Evolutionary conservation across 1,140 invertebrate species (phyloP), one percentile per base, ranked within the genome.

Genomic region (Sitodiplosis mosellana): DNA sequence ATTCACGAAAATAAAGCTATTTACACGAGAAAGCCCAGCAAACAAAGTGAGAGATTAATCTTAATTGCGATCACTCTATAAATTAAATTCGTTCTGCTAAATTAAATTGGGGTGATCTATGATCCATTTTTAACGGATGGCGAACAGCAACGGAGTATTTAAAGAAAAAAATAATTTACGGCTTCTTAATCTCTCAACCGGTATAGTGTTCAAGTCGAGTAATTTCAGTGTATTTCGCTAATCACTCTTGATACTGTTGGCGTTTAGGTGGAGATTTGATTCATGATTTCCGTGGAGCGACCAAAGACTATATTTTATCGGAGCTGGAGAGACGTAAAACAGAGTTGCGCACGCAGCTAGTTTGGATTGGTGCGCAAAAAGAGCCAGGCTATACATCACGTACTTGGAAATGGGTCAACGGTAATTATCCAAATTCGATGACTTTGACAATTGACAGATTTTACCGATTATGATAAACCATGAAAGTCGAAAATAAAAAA

Each of bases 311-410:
- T 57, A 72, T 90, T 33, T 67, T 80, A 40, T 78, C 82, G 47
- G 86, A 89, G 60, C 65, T 92, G 41, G 87, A 90, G 54, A 68
- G 83, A 46, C 66, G 82, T 17, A 88, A 87, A 56, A 65, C 77
- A 0, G 77, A 75, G 42, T 57, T 91, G 10, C 86, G 87, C 60
- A 85, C 85, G 0, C 83, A 88, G 55, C 66, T 92, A 20, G 81
- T 92, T 0, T 92, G 89, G 89, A 83, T 93, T 34, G 88, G 89
- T 1, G 87, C 83, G 0, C 80, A 85, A 56, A 87, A 87, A 57
- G 88, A 91, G 53, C 83, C 85, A 0, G 76, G 81, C 11, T 73
- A 86, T 33, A 84, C 80, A 1, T 80, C 80, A 0, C 73, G 83
- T 47, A 87, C 80, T 2, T 93, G 87, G 87, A 80, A 80, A 65